Base-by-base conservation (phyloP, 1,140 invertebrate genomes). In the Yoshiicerus persimilis region DNA sequence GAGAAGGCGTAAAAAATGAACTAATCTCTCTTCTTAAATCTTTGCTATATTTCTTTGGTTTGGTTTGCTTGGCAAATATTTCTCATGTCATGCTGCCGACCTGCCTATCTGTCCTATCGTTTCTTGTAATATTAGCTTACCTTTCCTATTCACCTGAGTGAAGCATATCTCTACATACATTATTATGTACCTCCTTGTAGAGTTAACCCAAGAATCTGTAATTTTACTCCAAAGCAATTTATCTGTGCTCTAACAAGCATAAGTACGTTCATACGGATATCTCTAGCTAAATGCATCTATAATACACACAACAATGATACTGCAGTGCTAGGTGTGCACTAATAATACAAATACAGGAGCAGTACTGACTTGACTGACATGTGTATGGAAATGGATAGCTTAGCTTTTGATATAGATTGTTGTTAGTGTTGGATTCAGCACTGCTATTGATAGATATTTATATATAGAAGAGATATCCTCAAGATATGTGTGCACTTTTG, bases 11-110 rank as follows among this genome's bases (percentile, higher is more conserved):
- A 80, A 80, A 80, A 80, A 80, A 80, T 80, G 32, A 80, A 80
- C 75, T 80, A 80, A 80, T 80, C 75, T 80, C 75, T 80, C 75
- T 80, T 80, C 27, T 36, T 80, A 80, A 80, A 80, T 38, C 75
- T 80, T 34, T 80, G 75, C 30, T 70, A 70, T 70, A 80, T 23
- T 36, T 80, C 30, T 80, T 80, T 80, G 66, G 30, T 70, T 70
- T 70, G 66, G 3, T n/a, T 56, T 56, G 66, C 66, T 30, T 70
- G 30, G 66, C 66, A 70, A 70, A 70, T 30, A 30, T 16, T 70
- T 30, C 25, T 70, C 66, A 30, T 30, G 66, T 70, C 66, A 70
- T 30, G 66, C 66, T 30, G 30, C 25, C 66, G 25, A 66, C 27
- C 64, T 27, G 27, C 64, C 64, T 8, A 41, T 13, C 6, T 70